Percentiles rank a stretch among this genome's conserved stretches.
Evolutionary conservation across 2,113 vertebrate species (phyloP).

Genomic region (Sitta europaea): DNA sequence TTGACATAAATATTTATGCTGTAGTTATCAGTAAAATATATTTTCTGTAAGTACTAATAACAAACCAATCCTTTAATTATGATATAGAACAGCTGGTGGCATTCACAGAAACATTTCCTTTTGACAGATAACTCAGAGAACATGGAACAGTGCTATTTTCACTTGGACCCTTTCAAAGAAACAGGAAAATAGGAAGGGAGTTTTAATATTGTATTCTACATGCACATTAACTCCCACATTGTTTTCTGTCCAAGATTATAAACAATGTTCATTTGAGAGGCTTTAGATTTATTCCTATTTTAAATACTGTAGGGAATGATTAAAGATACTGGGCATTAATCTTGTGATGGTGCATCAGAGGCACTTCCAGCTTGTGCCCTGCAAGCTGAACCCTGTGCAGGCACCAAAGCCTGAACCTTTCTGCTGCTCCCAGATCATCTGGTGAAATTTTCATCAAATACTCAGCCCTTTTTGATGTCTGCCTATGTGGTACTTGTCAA

Average conservation of each 20-base stretch:
- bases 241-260: not conserved
- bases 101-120: slow-evolving; percentile 28
- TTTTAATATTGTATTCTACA: not conserved
- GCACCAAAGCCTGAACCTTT: not conserved
- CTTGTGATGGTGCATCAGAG: not conserved
- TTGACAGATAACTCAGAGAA: slow-evolving; percentile 28
- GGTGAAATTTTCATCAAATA: not conserved
- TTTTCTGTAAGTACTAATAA: slow-evolving; percentile 60
- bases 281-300: not conserved
- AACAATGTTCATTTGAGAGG: not conserved
- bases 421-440: not conserved
- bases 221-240: not conserved
- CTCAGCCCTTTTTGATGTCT: not conserved
- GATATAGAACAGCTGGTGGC: slow-evolving; percentile 64
- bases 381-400: not conserved
- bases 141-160: slow-evolving; percentile 33
- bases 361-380: not conserved
- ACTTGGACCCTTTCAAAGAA: slow-evolving; percentile 28
- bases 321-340: not conserved
- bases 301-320: not conserved
- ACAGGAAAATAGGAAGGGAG: not conserved
- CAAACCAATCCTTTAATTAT: slow-evolving; percentile 59
- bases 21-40: slow-evolving; percentile 66
- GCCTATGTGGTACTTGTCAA: not conserved
- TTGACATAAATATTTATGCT: slow-evolving; percentile 69